These are phyloP conservation scores for Dendropsophus ebraccatus DNA, from an alignment of 2,113 vertebrate species.

Conservation along the genomic window DNA sequence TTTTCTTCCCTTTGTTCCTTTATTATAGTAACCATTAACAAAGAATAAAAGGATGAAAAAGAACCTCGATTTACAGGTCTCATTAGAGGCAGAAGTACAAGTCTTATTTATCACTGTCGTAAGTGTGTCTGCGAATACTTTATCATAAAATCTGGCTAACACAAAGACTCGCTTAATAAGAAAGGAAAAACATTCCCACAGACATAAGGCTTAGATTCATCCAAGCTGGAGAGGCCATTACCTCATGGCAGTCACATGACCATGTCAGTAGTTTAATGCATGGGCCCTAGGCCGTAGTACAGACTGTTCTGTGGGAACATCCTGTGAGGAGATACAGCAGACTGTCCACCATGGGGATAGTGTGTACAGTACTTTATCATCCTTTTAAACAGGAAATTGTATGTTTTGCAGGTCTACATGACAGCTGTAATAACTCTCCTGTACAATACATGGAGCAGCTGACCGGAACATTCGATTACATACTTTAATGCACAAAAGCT, in stretches of 20 bases:
- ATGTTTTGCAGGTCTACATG: slow-evolving; percentile 30
- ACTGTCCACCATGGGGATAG: slow-evolving; percentile 30
- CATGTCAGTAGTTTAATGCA: slow-evolving; percentile 1
- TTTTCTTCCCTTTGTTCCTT: slow-evolving; percentile 42
- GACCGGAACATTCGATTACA: slow-evolving; percentile 20
- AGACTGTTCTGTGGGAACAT: slow-evolving; percentile 44
- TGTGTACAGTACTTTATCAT: neutral
- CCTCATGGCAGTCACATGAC: slow-evolving; percentile 41
- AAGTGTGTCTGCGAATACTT: slow-evolving; percentile 34
- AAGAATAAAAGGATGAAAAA: slow-evolving; percentile 22
- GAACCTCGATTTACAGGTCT: slow-evolving; percentile 43
- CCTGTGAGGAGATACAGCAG: slow-evolving; percentile 20
- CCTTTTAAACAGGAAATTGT: slow-evolving; percentile 44
- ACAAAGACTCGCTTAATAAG: slow-evolving; percentile 42
- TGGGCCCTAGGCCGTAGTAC: neutral
- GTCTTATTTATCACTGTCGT: slow-evolving; percentile 22
- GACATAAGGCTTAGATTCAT: slow-evolving; percentile 40
- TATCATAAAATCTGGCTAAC: slow-evolving; percentile 27
- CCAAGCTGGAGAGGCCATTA: slow-evolving; percentile 19
- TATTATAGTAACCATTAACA: slow-evolving; percentile 31
- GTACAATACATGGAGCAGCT: slow-evolving; percentile 13
- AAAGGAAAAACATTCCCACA: slow-evolving; percentile 46
- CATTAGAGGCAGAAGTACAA: slow-evolving; percentile 13
- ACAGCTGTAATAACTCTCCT: slow-evolving; percentile 38
- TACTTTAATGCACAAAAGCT: neutral